Evolutionary conservation across 2,888 invertebrate species (phyloP).

Genomic region (Esperia sulphurella): DNA sequence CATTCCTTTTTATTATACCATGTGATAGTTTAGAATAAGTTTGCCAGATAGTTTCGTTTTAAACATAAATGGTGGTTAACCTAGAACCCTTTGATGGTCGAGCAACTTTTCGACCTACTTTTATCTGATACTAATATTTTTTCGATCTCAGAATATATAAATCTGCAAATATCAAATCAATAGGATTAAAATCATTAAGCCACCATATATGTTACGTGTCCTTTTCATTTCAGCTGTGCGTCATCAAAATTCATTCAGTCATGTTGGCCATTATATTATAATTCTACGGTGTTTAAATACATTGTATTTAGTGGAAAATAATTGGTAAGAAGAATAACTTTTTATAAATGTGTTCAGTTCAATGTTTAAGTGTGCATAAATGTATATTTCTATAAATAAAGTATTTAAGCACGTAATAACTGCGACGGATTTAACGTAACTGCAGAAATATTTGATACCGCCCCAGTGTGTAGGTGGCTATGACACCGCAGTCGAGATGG

Average conservation of each 20-base stretch:
- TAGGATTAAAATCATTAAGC: slow-evolving; percentile 19
- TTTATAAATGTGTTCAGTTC: slow-evolving; percentile 37
- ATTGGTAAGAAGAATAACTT: slow-evolving; percentile 59
- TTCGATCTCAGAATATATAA: too few species aligned
- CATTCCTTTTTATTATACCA: too few species aligned
- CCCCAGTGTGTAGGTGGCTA: too few species aligned
- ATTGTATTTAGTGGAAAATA: slow-evolving; percentile 45
- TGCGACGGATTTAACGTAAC: not conserved
- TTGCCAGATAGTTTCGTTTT: slow-evolving; percentile 51
- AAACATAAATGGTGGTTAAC: slow-evolving; percentile 52
- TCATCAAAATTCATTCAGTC: slow-evolving; percentile 34
- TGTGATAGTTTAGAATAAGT: slow-evolving; percentile 21
- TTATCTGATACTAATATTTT: too few species aligned
- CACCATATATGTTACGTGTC: slow-evolving; percentile 47
- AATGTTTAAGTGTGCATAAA: not conserved
- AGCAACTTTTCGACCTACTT: too few species aligned
- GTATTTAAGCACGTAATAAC: not conserved
- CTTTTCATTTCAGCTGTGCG: slow-evolving; percentile 57
- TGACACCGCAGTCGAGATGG: too few species aligned
- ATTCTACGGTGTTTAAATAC: slow-evolving; percentile 38
- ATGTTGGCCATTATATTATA: slow-evolving; percentile 42
- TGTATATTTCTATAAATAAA: too few species aligned
- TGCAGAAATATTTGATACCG: not conserved
- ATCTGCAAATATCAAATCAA: not conserved
- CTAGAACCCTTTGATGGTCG: too few species aligned